Base-by-base conservation (phyloP, 2,888 invertebrate species). In the Amblyteles armatorius region DNA sequence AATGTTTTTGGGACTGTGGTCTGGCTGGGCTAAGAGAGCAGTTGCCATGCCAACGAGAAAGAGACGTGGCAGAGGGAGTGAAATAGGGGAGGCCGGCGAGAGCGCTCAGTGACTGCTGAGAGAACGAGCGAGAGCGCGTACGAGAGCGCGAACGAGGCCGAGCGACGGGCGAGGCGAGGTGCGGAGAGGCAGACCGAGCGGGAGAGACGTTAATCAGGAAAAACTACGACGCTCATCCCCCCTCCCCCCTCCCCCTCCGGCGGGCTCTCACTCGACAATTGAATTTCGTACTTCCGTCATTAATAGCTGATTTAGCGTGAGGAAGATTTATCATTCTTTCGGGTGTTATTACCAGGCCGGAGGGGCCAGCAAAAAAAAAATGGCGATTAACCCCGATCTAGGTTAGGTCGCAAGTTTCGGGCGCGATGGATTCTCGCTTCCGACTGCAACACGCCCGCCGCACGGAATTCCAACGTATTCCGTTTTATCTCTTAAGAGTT, bases 1-100 rank as follows among this genome's bases (percentile, higher is more conserved):
- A 92, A 92, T 92, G 92, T 92, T 92, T 92, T 92, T 87, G 89
- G 92, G 90, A 91, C 88, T 90, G 91, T 86, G 80, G 87, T 87
- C 84, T 86, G 86, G 86, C 79, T 87, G 89, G 88, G 88, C 83
- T 85, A 88, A 88, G 88, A 89, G 90, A 90, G 88, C 87, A 85
- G 91, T 91, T 91, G 89, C 91, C 89, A 91, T 91, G 91, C 87
- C 88, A 90, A 91, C 91, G 85, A 79, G 84, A 82, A 82, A 87
- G 85, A 85, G 84, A 81, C 83, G 82, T 78, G 88, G 78, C 84
- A 82, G 84, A 81, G 82, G 82, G 80, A 81, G 84, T 79, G 85
- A 87, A 87, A 88, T 87, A 88, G 88, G 88, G 88, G 87, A 87
- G 85, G 85, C 82, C 80, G 29, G 74, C 44, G 50, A 65, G 33